A percentile compares a stretch with the other conserved stretches of the same genome.
These are phyloP conservation scores for Pteropus rufus DNA, from an alignment of 2,797 vertebrate species.

Conservation along the genomic window DNA sequence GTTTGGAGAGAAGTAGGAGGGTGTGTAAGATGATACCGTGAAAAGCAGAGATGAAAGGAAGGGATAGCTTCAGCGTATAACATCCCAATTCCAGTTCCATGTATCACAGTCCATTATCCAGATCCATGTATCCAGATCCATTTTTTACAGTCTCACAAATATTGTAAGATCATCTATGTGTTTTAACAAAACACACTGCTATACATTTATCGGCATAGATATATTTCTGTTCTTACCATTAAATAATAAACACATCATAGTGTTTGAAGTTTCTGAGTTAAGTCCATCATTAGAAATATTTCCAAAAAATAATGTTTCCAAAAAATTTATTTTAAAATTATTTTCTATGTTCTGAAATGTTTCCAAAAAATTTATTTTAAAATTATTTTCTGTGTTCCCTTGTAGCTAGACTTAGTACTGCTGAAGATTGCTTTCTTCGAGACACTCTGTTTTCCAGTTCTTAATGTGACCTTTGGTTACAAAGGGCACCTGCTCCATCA, in stretches of 20 bases:
- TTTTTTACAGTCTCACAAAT: neutral
- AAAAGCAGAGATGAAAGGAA: neutral
- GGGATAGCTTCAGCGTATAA: neutral
- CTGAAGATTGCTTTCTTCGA: neutral
- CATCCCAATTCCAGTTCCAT: neutral
- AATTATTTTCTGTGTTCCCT: neutral
- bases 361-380: neutral
- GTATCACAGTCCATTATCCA: neutral
- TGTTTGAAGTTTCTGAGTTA: neutral
- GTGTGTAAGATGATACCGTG: neutral
- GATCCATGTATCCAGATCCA: no score
- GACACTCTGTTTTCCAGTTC: neutral
- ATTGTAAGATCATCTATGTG: neutral
- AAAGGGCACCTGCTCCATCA: constrained; percentile 36
- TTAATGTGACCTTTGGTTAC: constrained; percentile 46
- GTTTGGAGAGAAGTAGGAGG: neutral
- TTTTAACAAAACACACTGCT: neutral
- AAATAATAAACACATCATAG: neutral
- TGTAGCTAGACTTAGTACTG: neutral
- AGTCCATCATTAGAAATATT: neutral
- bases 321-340: neutral
- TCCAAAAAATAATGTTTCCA: neutral
- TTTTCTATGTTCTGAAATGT: neutral
- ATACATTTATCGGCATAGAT: neutral
- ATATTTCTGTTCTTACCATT: neutral